phyloP scores from a whole-genome alignment of 2,797 vertebrate genomes.

The Leucoraja ocellata region DNA sequence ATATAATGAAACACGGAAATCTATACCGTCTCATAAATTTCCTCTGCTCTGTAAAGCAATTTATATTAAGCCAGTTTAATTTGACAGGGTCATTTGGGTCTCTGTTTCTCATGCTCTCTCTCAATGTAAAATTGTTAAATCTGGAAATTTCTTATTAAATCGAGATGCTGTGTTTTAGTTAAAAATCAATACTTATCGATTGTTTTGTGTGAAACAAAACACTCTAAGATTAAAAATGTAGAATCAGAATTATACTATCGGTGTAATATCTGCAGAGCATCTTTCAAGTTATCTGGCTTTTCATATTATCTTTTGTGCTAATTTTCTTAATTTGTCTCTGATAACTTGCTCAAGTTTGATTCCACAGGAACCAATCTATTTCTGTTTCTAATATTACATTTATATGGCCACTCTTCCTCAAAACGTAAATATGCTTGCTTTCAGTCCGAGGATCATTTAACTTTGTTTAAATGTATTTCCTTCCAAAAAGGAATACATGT shows the following conservation, averaged over 20 bases:
- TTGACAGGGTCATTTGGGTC: slow-evolving; percentile 11
- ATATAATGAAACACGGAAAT: slow-evolving; percentile 30
- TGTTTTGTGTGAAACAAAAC: neutral
- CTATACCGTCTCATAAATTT: slow-evolving; percentile 1
- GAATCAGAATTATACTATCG: neutral
- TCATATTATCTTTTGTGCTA: neutral
- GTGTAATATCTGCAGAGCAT: neutral
- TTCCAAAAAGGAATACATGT: too few relatives aligned
- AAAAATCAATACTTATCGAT: slow-evolving; percentile 20
- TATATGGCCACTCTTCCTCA: neutral
- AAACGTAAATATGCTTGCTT: neutral
- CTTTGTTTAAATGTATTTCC: neutral
- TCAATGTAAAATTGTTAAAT: slow-evolving; percentile 10
- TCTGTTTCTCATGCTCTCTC: neutral
- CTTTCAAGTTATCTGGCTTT: neutral
- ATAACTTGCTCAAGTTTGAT: neutral
- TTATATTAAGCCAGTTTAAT: slow-evolving; percentile 20
- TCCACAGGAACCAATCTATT: neutral
- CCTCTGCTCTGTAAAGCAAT: neutral
- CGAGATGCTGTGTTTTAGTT: neutral
- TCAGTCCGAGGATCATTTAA: neutral
- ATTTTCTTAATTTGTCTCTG: neutral
- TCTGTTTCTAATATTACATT: neutral
- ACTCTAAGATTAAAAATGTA: neutral
- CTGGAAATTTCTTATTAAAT: slow-evolving; percentile 9